phyloP scores from a whole-genome alignment of 2,888 invertebrate genomes.

The Cosmorhoe ocellata region DNA sequence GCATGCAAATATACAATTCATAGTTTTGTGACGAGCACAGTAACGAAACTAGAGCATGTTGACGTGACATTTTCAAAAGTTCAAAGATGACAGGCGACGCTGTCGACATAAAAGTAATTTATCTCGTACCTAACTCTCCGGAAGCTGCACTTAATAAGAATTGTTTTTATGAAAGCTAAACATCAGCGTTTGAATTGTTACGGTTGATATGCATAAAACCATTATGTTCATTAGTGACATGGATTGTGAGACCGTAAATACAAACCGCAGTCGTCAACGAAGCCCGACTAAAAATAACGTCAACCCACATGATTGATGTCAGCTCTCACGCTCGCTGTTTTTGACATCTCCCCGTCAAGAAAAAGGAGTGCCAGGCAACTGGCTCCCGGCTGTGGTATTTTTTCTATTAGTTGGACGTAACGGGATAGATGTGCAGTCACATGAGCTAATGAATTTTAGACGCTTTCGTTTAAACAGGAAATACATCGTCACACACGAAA shows the following conservation, averaged over 20 bases:
- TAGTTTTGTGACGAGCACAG: constrained; percentile 22
- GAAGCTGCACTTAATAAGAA: too few relatives aligned
- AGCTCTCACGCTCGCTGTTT: constrained; percentile 67
- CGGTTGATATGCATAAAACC: constrained; percentile 20
- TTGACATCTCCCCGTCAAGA: constrained; percentile 69
- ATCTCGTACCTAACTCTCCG: background rate
- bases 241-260: constrained; percentile 43
- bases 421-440: constrained; percentile 46
- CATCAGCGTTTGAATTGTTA: background rate
- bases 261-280: constrained; percentile 48
- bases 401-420: constrained; percentile 63
- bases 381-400: constrained; percentile 49
- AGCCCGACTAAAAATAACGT: constrained; percentile 64
- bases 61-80: constrained; percentile 16
- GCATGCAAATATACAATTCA: constrained; percentile 36
- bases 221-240: constrained; percentile 34
- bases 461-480: constrained; percentile 59
- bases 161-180: background rate
- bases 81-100: constrained; percentile 7
- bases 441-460: constrained; percentile 60
- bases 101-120: background rate
- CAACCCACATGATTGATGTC: constrained; percentile 74
- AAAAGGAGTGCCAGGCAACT: constrained; percentile 66
- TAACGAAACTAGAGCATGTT: constrained; percentile 18
- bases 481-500: constrained; percentile 49